Evolutionary conservation across 2,113 vertebrate genomes (phyloP), one percentile per base, ranked within the genome.

Genomic region (Myiozetetes cayanensis): DNA sequence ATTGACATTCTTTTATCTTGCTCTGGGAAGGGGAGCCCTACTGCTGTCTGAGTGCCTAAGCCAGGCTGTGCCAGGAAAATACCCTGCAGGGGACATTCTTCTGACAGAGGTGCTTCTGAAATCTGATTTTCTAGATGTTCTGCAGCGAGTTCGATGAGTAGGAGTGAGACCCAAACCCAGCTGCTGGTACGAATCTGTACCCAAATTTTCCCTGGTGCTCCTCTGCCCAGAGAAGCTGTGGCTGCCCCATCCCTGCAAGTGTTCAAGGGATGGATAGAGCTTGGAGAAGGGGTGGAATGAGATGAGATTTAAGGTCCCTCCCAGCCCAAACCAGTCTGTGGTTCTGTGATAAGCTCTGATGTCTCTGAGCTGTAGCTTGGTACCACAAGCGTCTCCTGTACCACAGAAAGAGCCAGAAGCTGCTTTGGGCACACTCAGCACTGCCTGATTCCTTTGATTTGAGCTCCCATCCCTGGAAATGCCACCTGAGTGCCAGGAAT

Each of bases 401-500:
- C 27, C 25, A 6, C 20, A 12, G 8, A 7, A 19, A 9, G 24
- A 47, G 24, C 41, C 50, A 62, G 58, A 23, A 76, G 41, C 37
- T 84, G 63, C 62, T 90, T 10, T 76, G 70, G 47, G 75, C 16
- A 25, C 7, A 1, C 5, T 3, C 3, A 11, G 2, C 0, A 0
- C 8, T 28, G 8, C 4, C 25, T 13, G 22, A 10, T 62, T 37
- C 0, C 37, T 25, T 62, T n/a, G 7, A 13, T 41, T 20, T 24
- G 74, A 49, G 35, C 39, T 77, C 55, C 44, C 1, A 6, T 2
- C 17, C 50, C 37, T 73, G 67, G 79, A 33, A 61, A n/a, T 3
- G 0, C 0, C 5, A 14, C 24, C 22, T 1, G 7, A 5, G 7
- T 39, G 87, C 47, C 27, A 24, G 52, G 19, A 2, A 1, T 2